Conservation (phyloP, 1,140 invertebrate genomes). For the Lasioglossum baleicum region DNA sequence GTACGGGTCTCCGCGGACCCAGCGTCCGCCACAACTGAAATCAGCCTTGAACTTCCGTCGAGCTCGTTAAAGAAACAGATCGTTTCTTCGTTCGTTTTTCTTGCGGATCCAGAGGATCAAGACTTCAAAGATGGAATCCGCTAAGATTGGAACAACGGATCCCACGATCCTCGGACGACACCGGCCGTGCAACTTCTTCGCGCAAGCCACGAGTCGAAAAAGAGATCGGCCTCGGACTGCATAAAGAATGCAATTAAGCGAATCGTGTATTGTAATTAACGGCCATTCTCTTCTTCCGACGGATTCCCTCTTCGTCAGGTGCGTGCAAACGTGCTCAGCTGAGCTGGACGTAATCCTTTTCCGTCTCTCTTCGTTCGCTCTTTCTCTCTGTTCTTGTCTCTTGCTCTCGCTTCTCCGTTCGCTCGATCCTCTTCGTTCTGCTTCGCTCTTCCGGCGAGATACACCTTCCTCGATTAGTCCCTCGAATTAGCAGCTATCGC, state of each 20-base stretch:
- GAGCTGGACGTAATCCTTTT: slow-evolving; percentile 52
- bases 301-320: slow-evolving; percentile 57
- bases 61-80: too few relatives aligned
- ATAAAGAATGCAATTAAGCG: slow-evolving; percentile 73
- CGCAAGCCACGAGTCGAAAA: slow-evolving; percentile 45
- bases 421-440: neutral
- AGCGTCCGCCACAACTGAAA: too few relatives aligned
- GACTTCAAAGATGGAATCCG: slow-evolving; percentile 24
- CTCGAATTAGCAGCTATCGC: slow-evolving; percentile 40
- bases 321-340: slow-evolving; percentile 53
- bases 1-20: too few relatives aligned
- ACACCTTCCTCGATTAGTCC: slow-evolving; percentile 35
- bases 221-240: slow-evolving; percentile 63
- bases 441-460: neutral
- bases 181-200: slow-evolving; percentile 60
- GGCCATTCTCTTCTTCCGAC: slow-evolving; percentile 62
- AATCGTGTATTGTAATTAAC: slow-evolving; percentile 71
- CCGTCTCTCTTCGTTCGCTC: neutral
- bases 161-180: slow-evolving; percentile 41
- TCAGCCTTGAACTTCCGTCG: too few relatives aligned
- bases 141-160: slow-evolving; percentile 20
- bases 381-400: too few relatives aligned
- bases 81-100: neutral
- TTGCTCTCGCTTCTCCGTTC: neutral
- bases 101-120: neutral